Evolutionary conservation across 2,797 vertebrate genomes (phyloP).

Genomic region (Microtus agrestis): DNA sequence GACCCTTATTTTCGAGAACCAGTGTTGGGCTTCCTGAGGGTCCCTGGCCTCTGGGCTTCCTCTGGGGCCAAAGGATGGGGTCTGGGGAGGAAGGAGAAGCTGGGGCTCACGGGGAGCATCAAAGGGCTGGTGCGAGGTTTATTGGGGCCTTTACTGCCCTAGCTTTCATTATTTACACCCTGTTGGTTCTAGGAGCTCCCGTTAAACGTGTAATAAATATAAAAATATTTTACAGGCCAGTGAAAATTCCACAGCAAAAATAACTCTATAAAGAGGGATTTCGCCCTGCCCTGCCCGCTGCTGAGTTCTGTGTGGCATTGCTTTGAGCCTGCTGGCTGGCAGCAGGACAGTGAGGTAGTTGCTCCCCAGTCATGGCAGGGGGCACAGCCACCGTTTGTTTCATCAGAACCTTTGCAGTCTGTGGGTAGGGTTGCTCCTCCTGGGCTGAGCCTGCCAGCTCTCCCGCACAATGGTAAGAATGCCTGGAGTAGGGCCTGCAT

Average conservation of each 20-base stretch:
- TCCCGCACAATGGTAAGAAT: background rate
- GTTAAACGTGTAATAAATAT: conserved; percentile 92
- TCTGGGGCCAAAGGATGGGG: conserved; percentile 80
- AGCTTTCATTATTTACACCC: conserved; percentile 92
- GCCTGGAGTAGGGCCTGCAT: background rate
- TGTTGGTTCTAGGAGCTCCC: conserved; percentile 90
- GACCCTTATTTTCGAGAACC: conserved; percentile 45
- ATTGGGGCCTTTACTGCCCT: conserved; percentile 90
- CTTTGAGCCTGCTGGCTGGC: conserved; percentile 82
- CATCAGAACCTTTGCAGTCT: conserved; percentile 65
- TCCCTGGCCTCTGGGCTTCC: conserved; percentile 68
- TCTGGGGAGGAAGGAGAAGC: conserved; percentile 77
- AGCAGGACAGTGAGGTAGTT: conserved; percentile 74
- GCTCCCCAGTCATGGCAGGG: background rate
- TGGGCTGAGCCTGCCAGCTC: background rate
- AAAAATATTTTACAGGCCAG: conserved; percentile 91
- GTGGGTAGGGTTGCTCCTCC: background rate
- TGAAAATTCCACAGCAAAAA: conserved; percentile 91
- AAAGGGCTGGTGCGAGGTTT: conserved; percentile 91
- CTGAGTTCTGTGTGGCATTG: conserved; percentile 87
- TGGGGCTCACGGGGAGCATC: conserved; percentile 89
- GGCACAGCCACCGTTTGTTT: conserved; percentile 39
- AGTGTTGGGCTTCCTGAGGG: conserved; percentile 64
- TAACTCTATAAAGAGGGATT: conserved; percentile 89
- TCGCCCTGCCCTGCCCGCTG: conserved; percentile 81